Percentiles rank a stretch among this genome's conserved stretches.
phyloP scores from a whole-genome alignment of 2,888 invertebrate species.

The Ypsolopha sequella region DNA sequence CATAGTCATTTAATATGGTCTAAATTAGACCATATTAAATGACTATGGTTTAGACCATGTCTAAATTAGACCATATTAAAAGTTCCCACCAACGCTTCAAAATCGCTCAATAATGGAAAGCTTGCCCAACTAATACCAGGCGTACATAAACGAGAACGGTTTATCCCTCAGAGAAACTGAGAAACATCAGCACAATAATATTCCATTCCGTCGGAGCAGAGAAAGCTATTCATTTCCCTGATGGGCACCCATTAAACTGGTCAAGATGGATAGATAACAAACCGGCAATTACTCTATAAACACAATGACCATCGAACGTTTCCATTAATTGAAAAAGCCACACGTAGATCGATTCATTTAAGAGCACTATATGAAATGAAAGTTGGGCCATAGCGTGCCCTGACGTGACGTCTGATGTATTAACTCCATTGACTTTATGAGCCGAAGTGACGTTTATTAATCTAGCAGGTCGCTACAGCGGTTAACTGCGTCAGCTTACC shows the following conservation, averaged over 20 bases:
- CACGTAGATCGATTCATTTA: slow-evolving; percentile 51
- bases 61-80: too few relatives aligned
- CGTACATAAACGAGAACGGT: too few relatives aligned
- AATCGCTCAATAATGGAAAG: too few relatives aligned
- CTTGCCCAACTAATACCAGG: too few relatives aligned
- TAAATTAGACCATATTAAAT: too few relatives aligned
- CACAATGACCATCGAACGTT: slow-evolving; percentile 64
- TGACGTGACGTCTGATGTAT: slow-evolving; percentile 47
- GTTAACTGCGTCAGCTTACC: background rate
- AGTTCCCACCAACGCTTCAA: too few relatives aligned
- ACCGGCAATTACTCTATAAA: slow-evolving; percentile 65
- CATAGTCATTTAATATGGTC: too few relatives aligned
- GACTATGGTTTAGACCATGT: too few relatives aligned
- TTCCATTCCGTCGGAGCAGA: slow-evolving; percentile 39
- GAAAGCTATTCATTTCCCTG: slow-evolving; percentile 59
- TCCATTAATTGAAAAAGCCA: slow-evolving; percentile 66
- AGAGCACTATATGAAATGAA: slow-evolving; percentile 68
- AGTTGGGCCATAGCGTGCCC: slow-evolving; percentile 46
- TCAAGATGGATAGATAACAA: slow-evolving; percentile 67
- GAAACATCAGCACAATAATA: slow-evolving; percentile 37
- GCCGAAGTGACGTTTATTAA: slow-evolving; percentile 56
- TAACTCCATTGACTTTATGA: slow-evolving; percentile 61
- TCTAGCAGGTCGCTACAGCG: slow-evolving; percentile 36
- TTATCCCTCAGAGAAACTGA: too few relatives aligned
- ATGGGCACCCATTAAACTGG: slow-evolving; percentile 62